Conservation (phyloP, 2,888 invertebrate genomes). For the Idaea biselata region DNA sequence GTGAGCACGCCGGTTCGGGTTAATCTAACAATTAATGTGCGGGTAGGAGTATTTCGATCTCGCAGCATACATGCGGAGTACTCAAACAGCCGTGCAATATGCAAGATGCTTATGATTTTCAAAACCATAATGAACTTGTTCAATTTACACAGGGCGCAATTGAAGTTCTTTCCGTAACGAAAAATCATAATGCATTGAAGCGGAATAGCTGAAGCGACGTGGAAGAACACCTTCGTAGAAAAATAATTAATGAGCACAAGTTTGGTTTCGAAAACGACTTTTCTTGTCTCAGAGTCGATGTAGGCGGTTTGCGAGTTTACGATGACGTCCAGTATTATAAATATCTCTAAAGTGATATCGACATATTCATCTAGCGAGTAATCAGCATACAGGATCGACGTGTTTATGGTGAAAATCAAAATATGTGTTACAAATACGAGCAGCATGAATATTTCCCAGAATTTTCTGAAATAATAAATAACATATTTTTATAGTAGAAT, state of each 20-base stretch:
- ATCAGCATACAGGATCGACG: conserved; percentile 26
- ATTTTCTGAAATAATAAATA: conserved; percentile 32
- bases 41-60: conserved; percentile 18
- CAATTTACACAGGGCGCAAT: conserved; percentile 30
- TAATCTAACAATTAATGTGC: conserved; percentile 27
- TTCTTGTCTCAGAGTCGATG: conserved; percentile 23
- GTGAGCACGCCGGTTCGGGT: conserved; percentile 34
- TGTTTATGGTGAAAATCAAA: conserved; percentile 31
- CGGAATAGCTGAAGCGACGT: conserved; percentile 38
- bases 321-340: conserved; percentile 33
- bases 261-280: conserved; percentile 28
- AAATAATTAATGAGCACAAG: conserved; percentile 32
- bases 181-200: conserved; percentile 34
- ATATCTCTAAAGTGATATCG: conserved; percentile 26
- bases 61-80: conserved; percentile 27
- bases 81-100: conserved; percentile 33
- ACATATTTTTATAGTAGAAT: not conserved
- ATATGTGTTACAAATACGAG: conserved; percentile 24
- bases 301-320: conserved; percentile 36
- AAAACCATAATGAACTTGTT: conserved; percentile 30
- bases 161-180: conserved; percentile 30
- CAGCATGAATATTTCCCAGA: conserved; percentile 34
- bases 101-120: conserved; percentile 28
- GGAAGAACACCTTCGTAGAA: conserved; percentile 37
- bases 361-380: conserved; percentile 20